These are phyloP conservation scores for Pteronotus mesoamericanus DNA, from an alignment of 2,797 vertebrate species.

Conservation along the genomic window DNA sequence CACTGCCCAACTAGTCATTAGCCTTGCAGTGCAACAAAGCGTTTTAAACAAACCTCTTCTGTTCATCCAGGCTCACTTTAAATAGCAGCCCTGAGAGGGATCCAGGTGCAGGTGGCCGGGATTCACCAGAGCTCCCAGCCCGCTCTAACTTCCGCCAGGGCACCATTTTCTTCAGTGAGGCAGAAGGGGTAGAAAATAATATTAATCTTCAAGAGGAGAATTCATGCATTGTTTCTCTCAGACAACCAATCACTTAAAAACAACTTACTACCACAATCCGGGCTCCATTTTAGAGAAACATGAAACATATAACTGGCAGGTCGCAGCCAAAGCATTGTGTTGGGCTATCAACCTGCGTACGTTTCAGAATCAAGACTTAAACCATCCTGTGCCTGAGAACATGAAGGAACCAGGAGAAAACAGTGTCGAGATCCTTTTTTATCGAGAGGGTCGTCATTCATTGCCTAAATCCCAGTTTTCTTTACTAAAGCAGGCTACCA, in stretches of 20 bases:
- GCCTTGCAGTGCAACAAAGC: slow-evolving; percentile 31
- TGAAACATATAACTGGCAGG: background rate
- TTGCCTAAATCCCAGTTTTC: background rate
- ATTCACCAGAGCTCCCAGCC: background rate
- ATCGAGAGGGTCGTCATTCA: background rate
- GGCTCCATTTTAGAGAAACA: slow-evolving; percentile 6
- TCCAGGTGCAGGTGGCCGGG: slow-evolving; percentile 53
- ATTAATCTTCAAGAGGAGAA: slow-evolving; percentile 34
- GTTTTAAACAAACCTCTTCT: slow-evolving; percentile 56
- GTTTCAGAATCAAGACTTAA: slow-evolving; percentile 19
- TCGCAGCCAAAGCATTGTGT: background rate
- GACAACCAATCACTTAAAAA: slow-evolving; percentile 64
- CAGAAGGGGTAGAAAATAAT: slow-evolving; percentile 61
- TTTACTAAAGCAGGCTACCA: background rate
- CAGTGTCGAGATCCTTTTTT: slow-evolving; percentile 62
- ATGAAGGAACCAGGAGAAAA: slow-evolving; percentile 37
- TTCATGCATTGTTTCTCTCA: slow-evolving; percentile 1
- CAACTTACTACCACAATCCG: slow-evolving; percentile 46
- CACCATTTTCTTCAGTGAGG: slow-evolving; percentile 47
- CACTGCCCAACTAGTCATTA: slow-evolving; percentile 21
- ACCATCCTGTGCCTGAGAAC: background rate
- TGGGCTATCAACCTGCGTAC: slow-evolving; percentile 30
- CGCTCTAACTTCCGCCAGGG: background rate
- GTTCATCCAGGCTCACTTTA: slow-evolving; percentile 39
- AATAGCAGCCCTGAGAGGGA: slow-evolving; percentile 43